These are phyloP conservation scores for Sciurus vulgaris DNA, from an alignment of 2,797 vertebrate genomes.

Conservation along the genomic window DNA sequence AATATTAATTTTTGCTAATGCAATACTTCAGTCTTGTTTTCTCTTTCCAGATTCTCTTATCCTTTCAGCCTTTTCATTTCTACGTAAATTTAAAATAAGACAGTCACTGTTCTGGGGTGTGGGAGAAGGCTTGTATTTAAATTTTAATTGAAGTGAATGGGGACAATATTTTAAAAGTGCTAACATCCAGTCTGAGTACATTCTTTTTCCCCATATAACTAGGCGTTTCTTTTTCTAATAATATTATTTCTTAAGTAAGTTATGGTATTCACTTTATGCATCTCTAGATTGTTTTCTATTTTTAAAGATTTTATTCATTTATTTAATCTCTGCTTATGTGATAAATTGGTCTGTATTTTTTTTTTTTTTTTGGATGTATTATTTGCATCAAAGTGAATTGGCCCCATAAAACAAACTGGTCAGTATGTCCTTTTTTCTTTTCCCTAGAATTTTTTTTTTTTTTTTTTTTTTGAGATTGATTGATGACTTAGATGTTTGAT, in stretches of 20 bases:
- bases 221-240: background rate
- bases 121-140: background rate
- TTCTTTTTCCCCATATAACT: background rate
- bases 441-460: background rate
- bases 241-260: background rate
- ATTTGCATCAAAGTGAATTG: background rate
- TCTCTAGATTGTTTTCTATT: background rate
- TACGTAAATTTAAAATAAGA: background rate
- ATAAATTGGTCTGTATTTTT: background rate
- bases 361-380: background rate
- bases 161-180: conserved; percentile 9
- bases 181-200: background rate
- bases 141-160: background rate
- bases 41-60: background rate
- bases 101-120: background rate
- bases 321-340: background rate
- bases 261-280: background rate
- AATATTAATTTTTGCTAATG: background rate
- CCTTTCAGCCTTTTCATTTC: background rate
- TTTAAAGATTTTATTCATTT: background rate
- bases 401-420: background rate
- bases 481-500: background rate
- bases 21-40: background rate
- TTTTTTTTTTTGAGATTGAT: background rate
- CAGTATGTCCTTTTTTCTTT: background rate